Percentiles rank a stretch among this genome's conserved stretches.
Evolutionary conservation across 2,888 invertebrate species (phyloP).

Genomic region (Archips crataeganus): DNA sequence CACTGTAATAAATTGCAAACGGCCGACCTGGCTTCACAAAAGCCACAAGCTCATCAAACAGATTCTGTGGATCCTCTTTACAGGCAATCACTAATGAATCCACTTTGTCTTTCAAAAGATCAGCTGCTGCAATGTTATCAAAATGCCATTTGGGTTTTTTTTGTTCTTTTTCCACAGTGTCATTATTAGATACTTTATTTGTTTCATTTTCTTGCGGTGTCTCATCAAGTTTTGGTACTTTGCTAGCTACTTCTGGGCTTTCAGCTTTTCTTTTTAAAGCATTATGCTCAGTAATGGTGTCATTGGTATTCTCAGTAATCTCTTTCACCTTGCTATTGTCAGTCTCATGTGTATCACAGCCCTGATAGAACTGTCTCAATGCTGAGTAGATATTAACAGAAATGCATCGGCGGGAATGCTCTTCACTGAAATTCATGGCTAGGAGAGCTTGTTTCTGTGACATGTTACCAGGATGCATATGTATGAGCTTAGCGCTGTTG

Average conservation of each 20-base stretch:
- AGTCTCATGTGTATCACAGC: constrained; percentile 67
- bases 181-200: constrained; percentile 33
- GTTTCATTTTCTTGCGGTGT: constrained; percentile 41
- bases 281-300: constrained; percentile 54
- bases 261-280: constrained; percentile 50
- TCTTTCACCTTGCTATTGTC: constrained; percentile 3
- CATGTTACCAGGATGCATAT: constrained; percentile 93
- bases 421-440: constrained; percentile 92
- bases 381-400: constrained; percentile 92
- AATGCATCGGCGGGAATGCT: constrained; percentile 89
- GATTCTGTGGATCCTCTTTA: constrained; percentile 94
- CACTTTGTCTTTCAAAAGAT: constrained; percentile 87
- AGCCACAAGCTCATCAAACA: constrained; percentile 90
- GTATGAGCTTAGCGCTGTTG: constrained; percentile 88
- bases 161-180: constrained; percentile 49
- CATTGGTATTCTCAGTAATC: constrained; percentile 52
- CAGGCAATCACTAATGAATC: constrained; percentile 92
- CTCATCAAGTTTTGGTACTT: constrained; percentile 62
- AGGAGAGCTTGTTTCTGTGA: constrained; percentile 92
- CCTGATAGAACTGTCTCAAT: constrained; percentile 89
- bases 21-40: constrained; percentile 93
- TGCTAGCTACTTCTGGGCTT: constrained; percentile 50
- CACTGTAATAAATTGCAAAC: constrained; percentile 93
- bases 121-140: constrained; percentile 88
- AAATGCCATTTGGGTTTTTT: constrained; percentile 89